Conservation (phyloP, 2,113 vertebrate species). For the Diadophis punctatus region DNA sequence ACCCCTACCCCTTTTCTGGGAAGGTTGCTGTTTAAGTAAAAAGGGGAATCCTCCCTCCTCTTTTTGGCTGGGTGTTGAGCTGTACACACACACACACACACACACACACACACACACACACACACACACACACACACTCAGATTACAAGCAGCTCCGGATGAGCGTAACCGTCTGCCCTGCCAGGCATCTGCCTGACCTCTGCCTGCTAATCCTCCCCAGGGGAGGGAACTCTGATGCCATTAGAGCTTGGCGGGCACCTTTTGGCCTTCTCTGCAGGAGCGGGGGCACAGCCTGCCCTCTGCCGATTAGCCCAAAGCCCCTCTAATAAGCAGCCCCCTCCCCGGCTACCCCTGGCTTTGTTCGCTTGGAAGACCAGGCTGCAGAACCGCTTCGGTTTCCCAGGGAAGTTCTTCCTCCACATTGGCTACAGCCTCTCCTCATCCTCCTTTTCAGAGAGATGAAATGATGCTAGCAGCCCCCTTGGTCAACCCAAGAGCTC, state of each 20-base stretch:
- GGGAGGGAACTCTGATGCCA: slow-evolving; percentile 20
- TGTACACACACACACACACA: too few relatives aligned
- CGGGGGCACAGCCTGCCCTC: slow-evolving; percentile 31
- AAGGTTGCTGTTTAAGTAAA: neutral
- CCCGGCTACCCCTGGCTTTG: neutral
- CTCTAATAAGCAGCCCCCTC: neutral
- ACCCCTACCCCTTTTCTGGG: too few relatives aligned
- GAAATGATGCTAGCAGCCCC: neutral
- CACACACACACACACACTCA: neutral
- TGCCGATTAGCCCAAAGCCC: neutral
- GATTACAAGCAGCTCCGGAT: slow-evolving; percentile 4
- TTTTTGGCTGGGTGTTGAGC: neutral
- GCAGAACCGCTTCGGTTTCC: neutral
- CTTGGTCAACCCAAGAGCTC: neutral
- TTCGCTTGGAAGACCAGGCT: neutral
- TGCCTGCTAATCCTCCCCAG: slow-evolving; percentile 30
- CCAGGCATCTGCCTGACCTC: slow-evolving; percentile 8
- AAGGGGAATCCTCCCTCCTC: neutral
- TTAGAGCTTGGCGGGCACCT: slow-evolving; percentile 24
- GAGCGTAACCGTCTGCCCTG: slow-evolving; percentile 17
- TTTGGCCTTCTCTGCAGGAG: neutral
- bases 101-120: neutral
- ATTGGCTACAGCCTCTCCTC: neutral
- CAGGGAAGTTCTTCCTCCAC: neutral
- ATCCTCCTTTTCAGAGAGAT: neutral